phyloP scores from a whole-genome alignment of 1,140 invertebrate genomes.

The Teleogryllus occipitalis region DNA sequence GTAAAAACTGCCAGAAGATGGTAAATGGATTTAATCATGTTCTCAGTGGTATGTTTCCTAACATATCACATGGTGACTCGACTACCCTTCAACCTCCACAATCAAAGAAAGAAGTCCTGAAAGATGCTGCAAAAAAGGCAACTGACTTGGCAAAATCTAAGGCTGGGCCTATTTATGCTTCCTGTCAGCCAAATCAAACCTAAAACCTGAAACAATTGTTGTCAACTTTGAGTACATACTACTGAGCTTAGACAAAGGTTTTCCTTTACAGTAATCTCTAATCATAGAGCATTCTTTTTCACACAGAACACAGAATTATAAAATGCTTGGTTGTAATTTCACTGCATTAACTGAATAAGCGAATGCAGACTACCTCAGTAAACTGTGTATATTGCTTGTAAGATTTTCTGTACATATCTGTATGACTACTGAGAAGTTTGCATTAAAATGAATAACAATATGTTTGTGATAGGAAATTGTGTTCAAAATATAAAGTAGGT shows the following conservation, averaged over 20 bases:
- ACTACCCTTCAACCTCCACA: constrained; percentile 34
- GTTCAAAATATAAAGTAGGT: neutral
- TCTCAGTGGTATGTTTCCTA: constrained; percentile 59
- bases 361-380: neutral
- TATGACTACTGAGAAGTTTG: neutral
- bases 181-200: constrained; percentile 40
- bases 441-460: no score
- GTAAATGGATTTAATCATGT: constrained; percentile 75
- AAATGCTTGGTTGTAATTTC: neutral
- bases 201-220: neutral
- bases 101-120: constrained; percentile 52
- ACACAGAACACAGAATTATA: neutral
- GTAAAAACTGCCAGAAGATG: constrained; percentile 74
- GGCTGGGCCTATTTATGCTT: constrained; percentile 50
- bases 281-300: neutral
- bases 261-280: neutral
- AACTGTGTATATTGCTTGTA: neutral
- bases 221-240: neutral
- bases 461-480: neutral
- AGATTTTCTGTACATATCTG: neutral
- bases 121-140: constrained; percentile 64
- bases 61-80: constrained; percentile 22
- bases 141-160: constrained; percentile 67
- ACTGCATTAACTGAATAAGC: neutral
- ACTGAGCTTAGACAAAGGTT: neutral